phyloP scores from a whole-genome alignment of 2,113 vertebrate species.

The Todiramphus saurophagus region DNA sequence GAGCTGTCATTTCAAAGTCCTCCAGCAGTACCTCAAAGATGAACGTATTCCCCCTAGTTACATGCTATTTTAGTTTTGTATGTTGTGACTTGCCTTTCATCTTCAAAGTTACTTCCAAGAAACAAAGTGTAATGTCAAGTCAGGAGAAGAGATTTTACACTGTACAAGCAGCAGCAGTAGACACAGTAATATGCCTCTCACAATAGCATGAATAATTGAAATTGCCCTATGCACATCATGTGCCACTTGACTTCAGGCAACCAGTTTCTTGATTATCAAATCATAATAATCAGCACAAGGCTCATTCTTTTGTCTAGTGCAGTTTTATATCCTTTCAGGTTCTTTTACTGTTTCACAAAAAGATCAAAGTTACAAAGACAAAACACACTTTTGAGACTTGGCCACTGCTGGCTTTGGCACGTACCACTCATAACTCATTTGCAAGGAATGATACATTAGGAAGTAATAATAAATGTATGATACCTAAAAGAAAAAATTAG shows the following conservation, averaged over 20 bases:
- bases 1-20: neutral
- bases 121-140: neutral
- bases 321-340: neutral
- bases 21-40: neutral
- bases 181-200: neutral
- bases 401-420: neutral
- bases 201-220: conserved; percentile 53
- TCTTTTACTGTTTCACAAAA: neutral
- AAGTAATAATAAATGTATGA: neutral
- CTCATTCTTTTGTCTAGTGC: neutral
- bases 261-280: conserved; percentile 41
- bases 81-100: neutral
- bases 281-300: conserved; percentile 9
- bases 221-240: neutral
- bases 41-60: neutral
- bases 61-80: neutral
- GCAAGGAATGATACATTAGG: neutral
- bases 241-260: conserved; percentile 34
- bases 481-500: neutral
- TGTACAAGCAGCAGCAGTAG: neutral
- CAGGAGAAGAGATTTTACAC: neutral
- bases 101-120: neutral
- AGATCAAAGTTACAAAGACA: neutral
- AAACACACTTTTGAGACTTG: neutral
- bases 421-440: neutral